Base-by-base conservation (phyloP, 1,140 invertebrate genomes). In the Magallana angulata region DNA sequence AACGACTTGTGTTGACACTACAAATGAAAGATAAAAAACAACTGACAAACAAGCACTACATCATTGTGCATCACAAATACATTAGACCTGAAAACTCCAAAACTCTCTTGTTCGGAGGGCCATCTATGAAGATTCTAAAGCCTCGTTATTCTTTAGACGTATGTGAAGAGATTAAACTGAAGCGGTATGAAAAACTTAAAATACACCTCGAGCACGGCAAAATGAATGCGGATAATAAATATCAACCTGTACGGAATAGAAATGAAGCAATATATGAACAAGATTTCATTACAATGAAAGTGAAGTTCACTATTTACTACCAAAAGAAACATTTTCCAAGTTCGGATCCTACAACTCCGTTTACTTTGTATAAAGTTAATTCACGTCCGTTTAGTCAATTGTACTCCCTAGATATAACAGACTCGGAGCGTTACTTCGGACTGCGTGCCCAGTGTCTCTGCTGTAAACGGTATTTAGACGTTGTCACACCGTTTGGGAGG, bases 271-370 rank as follows among this genome's bases (percentile, higher is more conserved):
- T 30, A 30, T 12, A 36, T 30, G 68, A 76, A 30, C 11, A 12
- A 36, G 24, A 30, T 24, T 24, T 76, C 36, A 6, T 12, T 30
- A 30, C 18, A 18, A 18, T 4, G 24, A 30, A 76, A 76, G 24
- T 76, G 1, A 76, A 30, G 68, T 36, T 76, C 8, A 76, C 7
- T 24, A 36, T 76, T 76, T 36, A 76, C 68, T 76, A 30, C 24
- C 68, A 76, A 30, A 76, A 76, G 68, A 76, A 76, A 30, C 68
- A 30, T 12, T 76, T 76, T 24, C 68, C 68, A 36, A 76, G 68
- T 76, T 76, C 68, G 36, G 8, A 18, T 11, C 24, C 68, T 30
- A 76, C 68, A 76, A 30, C 36, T 5, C 68, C 68, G 36, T 76
- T 76, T 24, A 76, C 64, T 11, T 7, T 71, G 64, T 6, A 18